Evolutionary conservation across 2,113 vertebrate genomes (phyloP).

Genomic region (Agelaius phoeniceus): DNA sequence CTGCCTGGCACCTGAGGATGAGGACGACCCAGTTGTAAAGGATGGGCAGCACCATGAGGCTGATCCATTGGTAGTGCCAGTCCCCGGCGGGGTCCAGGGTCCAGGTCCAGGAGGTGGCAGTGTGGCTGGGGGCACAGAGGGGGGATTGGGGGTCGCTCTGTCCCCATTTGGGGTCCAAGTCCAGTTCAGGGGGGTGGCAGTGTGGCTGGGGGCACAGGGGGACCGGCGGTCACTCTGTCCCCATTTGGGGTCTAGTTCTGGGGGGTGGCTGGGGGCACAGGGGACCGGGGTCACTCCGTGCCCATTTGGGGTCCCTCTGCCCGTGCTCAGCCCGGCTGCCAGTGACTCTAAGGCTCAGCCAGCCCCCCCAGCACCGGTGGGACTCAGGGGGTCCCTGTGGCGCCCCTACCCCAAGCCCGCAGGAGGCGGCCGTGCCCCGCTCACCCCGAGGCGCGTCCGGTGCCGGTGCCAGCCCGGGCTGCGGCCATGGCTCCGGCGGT

Average conservation of each 20-base stretch:
- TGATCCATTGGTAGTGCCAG: slow-evolving; percentile 87
- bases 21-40: slow-evolving; percentile 89
- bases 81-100: slow-evolving; percentile 85
- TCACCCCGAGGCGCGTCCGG: background rate
- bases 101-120: background rate
- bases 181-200: too few relatives aligned
- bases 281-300: background rate
- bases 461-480: background rate
- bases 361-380: background rate
- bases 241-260: background rate
- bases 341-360: accelerated
- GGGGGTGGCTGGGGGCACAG: background rate
- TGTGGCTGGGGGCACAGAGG: background rate
- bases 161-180: too few relatives aligned
- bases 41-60: slow-evolving; percentile 83
- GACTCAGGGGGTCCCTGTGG: background rate
- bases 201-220: background rate
- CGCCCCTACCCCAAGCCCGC: background rate
- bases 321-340: accelerated
- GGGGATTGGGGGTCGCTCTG: background rate
- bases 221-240: too few relatives aligned
- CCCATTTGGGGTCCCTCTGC: too few relatives aligned
- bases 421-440: background rate
- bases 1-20: slow-evolving; percentile 81
- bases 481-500: background rate